Evolutionary conservation across 2,113 vertebrate genomes (phyloP).

Genomic region (Octodon degus): DNA sequence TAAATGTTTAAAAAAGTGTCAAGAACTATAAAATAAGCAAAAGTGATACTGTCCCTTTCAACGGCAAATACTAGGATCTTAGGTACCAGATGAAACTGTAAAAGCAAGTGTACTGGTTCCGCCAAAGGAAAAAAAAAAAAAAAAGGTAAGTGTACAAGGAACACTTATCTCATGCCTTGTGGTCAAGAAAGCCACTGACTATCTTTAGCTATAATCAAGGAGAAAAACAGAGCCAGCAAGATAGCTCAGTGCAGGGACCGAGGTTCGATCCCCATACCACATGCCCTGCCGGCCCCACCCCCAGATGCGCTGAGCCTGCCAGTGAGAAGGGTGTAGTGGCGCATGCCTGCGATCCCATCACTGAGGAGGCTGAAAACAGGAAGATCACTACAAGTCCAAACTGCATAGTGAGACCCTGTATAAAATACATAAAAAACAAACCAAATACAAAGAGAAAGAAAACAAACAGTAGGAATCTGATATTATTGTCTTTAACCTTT

Average conservation of each 20-base stretch:
- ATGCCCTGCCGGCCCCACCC: too few species aligned
- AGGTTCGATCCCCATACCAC: too few species aligned
- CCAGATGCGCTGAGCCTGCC: too few species aligned
- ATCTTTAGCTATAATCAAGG: not conserved
- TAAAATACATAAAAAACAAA: too few species aligned
- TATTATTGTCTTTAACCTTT: not conserved
- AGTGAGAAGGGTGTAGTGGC: too few species aligned
- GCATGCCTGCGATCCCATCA: too few species aligned
- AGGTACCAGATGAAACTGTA: not conserved
- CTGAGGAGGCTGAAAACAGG: too few species aligned
- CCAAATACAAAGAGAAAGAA: too few species aligned
- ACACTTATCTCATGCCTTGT: not conserved
- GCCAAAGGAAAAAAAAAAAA: not conserved
- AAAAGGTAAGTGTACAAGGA: not conserved
- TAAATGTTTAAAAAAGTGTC: conserved; percentile 69
- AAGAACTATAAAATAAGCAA: conserved; percentile 30
- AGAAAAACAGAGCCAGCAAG: not conserved
- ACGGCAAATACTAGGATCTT: conserved; percentile 37
- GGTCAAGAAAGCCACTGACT: not conserved
- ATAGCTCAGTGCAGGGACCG: too few species aligned
- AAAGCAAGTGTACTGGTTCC: not conserved
- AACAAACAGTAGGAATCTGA: not conserved
- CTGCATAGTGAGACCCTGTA: too few species aligned
- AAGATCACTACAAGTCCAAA: too few species aligned
- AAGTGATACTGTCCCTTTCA: not conserved